phyloP scores from a whole-genome alignment of 2,113 vertebrate genomes.

The Corythaixoides concolor region DNA sequence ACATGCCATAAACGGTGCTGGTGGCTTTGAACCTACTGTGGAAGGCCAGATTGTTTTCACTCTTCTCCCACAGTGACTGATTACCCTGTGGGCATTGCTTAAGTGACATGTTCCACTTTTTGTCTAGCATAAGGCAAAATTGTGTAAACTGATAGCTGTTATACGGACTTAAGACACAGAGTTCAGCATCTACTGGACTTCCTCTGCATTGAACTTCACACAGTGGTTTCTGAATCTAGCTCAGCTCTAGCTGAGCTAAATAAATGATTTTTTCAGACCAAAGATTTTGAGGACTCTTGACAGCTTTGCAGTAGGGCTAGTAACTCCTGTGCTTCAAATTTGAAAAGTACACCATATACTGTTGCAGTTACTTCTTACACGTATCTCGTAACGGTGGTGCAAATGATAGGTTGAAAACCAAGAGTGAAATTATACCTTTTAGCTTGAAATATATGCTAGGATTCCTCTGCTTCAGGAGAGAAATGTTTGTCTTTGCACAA shows the following conservation, averaged over 20 bases:
- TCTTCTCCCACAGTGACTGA: conserved; percentile 38
- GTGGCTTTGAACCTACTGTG: conserved; percentile 23
- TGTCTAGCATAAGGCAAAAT: not conserved
- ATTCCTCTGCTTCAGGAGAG: not conserved
- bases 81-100: not conserved
- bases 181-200: not conserved
- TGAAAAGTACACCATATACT: not conserved
- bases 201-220: not conserved
- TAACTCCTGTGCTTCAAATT: not conserved
- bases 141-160: not conserved
- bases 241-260: not conserved
- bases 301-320: not conserved
- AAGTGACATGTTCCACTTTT: not conserved
- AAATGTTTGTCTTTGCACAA: not conserved
- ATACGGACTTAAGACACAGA: not conserved
- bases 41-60: conserved; percentile 47
- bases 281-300: not conserved
- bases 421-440: not conserved
- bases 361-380: not conserved
- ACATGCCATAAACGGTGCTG: not conserved
- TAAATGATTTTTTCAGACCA: not conserved
- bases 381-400: not conserved
- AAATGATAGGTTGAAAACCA: not conserved
- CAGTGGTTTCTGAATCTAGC: not conserved
- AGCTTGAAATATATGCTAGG: not conserved